Evolutionary conservation across 2,888 invertebrate species (phyloP).

Genomic region (Cistogaster globosa): DNA sequence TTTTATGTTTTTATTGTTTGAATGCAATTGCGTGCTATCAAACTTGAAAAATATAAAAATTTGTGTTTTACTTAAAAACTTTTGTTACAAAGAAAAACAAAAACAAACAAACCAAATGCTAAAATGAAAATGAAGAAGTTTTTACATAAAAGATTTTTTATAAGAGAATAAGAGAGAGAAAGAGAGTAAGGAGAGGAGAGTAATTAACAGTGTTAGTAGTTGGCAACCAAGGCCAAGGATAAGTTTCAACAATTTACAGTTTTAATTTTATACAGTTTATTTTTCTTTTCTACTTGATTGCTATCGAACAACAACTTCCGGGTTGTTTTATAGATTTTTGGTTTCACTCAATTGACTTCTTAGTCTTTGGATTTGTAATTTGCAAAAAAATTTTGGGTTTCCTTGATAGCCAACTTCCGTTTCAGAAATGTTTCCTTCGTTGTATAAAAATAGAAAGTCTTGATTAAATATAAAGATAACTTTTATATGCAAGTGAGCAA

Average conservation of each 20-base stretch:
- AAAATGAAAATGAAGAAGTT: not conserved
- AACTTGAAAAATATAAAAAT: not conserved
- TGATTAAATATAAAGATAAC: not conserved
- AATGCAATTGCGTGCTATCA: slow-evolving; percentile 12
- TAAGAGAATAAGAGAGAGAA: too few species aligned
- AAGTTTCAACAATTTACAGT: slow-evolving; percentile 38
- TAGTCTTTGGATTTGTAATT: not conserved
- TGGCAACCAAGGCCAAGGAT: slow-evolving; percentile 56
- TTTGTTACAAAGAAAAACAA: not conserved
- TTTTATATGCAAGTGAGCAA: not conserved
- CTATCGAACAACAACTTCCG: slow-evolving; percentile 59
- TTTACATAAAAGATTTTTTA: slow-evolving; percentile 28
- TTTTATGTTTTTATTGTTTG: too few species aligned
- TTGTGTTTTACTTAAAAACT: not conserved
- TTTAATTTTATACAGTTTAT: slow-evolving; percentile 18
- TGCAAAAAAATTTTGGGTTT: slow-evolving; percentile 2
- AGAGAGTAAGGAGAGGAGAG: not conserved
- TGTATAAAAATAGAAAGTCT: not conserved
- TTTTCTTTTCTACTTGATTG: slow-evolving; percentile 34
- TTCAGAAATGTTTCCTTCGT: slow-evolving; percentile 39
- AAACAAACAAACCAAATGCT: not conserved
- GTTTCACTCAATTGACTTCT: slow-evolving; percentile 45
- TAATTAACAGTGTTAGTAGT: slow-evolving; percentile 13
- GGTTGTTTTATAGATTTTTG: slow-evolving; percentile 37
- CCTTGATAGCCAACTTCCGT: slow-evolving; percentile 41